Percentiles rank a stretch among this genome's conserved stretches.
Conservation (phyloP, 1,140 invertebrate species). For the Brachionus angularis region DNA sequence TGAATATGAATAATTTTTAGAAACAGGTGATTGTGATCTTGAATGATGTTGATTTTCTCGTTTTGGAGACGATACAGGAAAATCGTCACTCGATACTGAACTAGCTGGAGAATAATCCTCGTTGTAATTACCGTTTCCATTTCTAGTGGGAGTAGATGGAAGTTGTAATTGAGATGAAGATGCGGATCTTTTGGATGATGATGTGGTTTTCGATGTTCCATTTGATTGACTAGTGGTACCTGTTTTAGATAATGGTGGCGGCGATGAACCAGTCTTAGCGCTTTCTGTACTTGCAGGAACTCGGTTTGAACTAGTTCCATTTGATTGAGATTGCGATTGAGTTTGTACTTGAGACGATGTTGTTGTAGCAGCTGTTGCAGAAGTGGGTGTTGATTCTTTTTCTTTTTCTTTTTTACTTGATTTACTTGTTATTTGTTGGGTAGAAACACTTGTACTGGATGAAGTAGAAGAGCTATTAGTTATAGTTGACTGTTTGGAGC, state of each 20-base stretch:
- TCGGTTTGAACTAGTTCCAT: no score
- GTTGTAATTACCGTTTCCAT: background rate
- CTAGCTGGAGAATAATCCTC: constrained; percentile 26
- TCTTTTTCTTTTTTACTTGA: no score
- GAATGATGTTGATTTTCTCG: constrained; percentile 14
- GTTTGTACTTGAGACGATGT: background rate
- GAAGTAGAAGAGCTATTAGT: no score
- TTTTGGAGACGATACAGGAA: constrained; percentile 3
- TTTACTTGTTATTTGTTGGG: no score
- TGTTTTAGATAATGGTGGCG: no score
- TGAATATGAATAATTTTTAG: no score
- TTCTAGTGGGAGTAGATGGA: constrained; percentile 18
- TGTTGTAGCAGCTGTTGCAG: background rate
- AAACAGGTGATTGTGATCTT: constrained; percentile 10
- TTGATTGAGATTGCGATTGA: no score
- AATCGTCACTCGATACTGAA: constrained; percentile 28
- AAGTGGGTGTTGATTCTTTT: no score
- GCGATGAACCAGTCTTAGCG: no score
- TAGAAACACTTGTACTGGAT: no score
- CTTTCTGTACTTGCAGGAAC: background rate
- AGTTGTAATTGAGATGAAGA: background rate
- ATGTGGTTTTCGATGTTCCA: background rate
- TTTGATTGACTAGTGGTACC: constrained; percentile 17
- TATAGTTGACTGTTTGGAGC: no score
- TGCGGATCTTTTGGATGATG: background rate